phyloP scores from a whole-genome alignment of 2,113 vertebrate species.

The Hippoglossus stenolepis region DNA sequence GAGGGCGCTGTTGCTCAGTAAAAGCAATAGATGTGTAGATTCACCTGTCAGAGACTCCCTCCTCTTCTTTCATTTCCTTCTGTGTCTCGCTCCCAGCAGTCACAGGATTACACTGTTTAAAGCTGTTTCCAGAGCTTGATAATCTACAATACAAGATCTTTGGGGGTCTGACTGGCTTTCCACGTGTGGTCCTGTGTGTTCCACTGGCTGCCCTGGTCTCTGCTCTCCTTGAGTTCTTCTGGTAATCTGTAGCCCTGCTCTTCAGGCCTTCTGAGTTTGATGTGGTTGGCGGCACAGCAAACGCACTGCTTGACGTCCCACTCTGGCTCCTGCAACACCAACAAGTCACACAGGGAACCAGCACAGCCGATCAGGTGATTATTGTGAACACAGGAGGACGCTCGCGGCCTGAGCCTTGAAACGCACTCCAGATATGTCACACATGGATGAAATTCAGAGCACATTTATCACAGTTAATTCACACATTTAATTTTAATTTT shows the following conservation, averaged over 20 bases:
- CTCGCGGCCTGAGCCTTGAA: background rate
- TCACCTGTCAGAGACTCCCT: slow-evolving; percentile 55
- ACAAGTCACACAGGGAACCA: background rate
- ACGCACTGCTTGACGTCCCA: slow-evolving; percentile 80
- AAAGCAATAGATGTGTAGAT: too few species aligned
- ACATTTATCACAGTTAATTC: too few species aligned
- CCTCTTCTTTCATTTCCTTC: slow-evolving; percentile 52
- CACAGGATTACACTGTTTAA: background rate
- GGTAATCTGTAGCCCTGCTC: slow-evolving; percentile 34
- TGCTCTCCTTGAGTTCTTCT: slow-evolving; percentile 75
- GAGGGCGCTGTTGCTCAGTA: too few species aligned
- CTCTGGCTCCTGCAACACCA: slow-evolving; percentile 68
- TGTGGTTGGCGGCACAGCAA: slow-evolving; percentile 75
- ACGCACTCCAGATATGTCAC: too few species aligned
- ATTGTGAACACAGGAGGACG: too few species aligned
- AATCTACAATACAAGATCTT: too few species aligned
- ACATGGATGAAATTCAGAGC: too few species aligned
- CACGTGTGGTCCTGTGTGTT: background rate
- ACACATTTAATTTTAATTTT: background rate
- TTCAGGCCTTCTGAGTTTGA: slow-evolving; percentile 58
- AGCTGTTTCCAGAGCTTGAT: too few species aligned
- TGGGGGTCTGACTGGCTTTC: too few species aligned
- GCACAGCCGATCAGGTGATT: too few species aligned
- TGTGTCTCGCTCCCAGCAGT: slow-evolving; percentile 31
- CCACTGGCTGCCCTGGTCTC: slow-evolving; percentile 63